phyloP scores from a whole-genome alignment of 2,797 vertebrate genomes.

The Linurgus olivaceus region DNA sequence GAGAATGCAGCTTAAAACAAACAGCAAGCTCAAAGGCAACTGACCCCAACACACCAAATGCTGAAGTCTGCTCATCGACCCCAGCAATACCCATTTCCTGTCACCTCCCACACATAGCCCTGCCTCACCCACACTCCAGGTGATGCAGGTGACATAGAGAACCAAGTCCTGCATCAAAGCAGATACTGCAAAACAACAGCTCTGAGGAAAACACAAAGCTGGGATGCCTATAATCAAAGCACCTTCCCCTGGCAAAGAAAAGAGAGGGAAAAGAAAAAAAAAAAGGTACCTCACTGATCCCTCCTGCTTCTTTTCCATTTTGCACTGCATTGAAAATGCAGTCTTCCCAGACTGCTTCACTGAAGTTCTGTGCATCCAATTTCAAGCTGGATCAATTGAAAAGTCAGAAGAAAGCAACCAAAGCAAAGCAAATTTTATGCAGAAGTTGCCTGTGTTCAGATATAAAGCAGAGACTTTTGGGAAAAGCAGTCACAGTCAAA shows the following conservation, averaged over 20 bases:
- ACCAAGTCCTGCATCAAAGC: background rate
- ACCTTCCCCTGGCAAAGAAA: background rate
- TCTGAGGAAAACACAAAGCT: background rate
- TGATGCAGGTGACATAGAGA: too few relatives aligned
- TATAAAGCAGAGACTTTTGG: background rate
- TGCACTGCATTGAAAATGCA: background rate
- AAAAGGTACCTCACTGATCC: background rate
- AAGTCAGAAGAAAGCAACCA: background rate
- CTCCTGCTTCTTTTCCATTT: background rate
- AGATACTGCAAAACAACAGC: background rate
- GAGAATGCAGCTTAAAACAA: background rate
- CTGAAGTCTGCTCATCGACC: fast-evolving
- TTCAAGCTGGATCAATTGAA: background rate
- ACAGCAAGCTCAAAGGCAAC: background rate
- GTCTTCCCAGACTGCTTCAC: background rate
- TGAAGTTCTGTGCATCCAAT: background rate
- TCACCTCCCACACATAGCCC: fast-evolving
- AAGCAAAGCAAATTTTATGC: background rate
- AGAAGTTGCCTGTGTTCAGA: background rate
- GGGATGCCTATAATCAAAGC: background rate
- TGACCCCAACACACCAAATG: fast-evolving
- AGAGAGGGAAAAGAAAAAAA: too few relatives aligned
- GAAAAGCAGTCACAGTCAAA: background rate
- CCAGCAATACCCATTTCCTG: fast-evolving
- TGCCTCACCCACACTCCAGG: background rate